Percentiles rank a stretch among this genome's conserved stretches.
Conservation (phyloP, 2,888 invertebrate species). For the Synanthedon andrenaeformis region DNA sequence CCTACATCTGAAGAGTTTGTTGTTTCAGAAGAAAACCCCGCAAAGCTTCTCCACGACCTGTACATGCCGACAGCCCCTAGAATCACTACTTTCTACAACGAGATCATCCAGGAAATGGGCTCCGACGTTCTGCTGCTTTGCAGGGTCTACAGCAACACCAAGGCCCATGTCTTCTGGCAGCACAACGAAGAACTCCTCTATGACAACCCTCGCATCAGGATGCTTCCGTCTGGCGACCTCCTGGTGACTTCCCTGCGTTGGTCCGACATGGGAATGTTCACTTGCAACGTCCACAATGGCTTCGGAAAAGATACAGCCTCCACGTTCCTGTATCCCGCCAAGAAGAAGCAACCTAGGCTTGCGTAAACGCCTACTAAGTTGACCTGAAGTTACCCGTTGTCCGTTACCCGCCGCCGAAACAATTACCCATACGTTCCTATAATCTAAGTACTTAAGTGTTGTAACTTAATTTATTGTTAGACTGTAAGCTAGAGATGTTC, state of each 20-base stretch:
- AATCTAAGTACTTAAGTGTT: slow-evolving; percentile 14
- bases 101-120: slow-evolving; percentile 70
- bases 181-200: slow-evolving; percentile 67
- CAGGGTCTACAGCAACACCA: slow-evolving; percentile 72
- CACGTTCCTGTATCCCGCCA: slow-evolving; percentile 81
- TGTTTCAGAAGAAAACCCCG: not conserved
- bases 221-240: slow-evolving; percentile 81
- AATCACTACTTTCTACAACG: slow-evolving; percentile 65
- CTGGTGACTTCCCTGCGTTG: slow-evolving; percentile 78
- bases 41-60: slow-evolving; percentile 38
- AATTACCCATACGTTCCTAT: slow-evolving; percentile 31
- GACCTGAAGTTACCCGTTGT: slow-evolving; percentile 3
- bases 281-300: slow-evolving; percentile 78
- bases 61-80: slow-evolving; percentile 55
- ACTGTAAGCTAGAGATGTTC: slow-evolving; percentile 14
- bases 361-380: slow-evolving; percentile 10
- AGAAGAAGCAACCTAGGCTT: slow-evolving; percentile 13
- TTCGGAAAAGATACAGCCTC: slow-evolving; percentile 72
- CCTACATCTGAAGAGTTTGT: too few species aligned
- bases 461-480: slow-evolving; percentile 28
- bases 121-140: slow-evolving; percentile 77
- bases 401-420: slow-evolving; percentile 12
- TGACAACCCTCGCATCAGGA: slow-evolving; percentile 61
- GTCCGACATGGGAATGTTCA: slow-evolving; percentile 86
- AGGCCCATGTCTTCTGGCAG: slow-evolving; percentile 76